Evolutionary conservation across 2,113 vertebrate genomes (phyloP).

Genomic region (Toxostoma redivivum): DNA sequence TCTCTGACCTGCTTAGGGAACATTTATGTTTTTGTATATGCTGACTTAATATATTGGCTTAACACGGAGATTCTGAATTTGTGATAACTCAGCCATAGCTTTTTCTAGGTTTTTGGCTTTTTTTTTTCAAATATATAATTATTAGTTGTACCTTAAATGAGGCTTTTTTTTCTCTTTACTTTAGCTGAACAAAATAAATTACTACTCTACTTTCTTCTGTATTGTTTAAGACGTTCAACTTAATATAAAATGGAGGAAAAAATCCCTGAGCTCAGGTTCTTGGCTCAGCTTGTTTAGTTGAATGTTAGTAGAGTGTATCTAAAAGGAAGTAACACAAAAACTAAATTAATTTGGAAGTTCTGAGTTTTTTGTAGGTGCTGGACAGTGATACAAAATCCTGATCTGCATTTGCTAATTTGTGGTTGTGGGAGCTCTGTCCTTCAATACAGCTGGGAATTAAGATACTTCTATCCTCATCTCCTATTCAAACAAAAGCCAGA

Average conservation of each 20-base stretch:
- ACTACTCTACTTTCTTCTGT: neutral
- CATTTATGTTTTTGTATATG: neutral
- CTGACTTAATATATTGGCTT: neutral
- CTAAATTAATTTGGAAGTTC: neutral
- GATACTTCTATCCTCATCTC: neutral
- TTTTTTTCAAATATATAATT: neutral
- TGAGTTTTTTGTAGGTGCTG: neutral
- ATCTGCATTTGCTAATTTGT: neutral
- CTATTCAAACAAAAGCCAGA: neutral
- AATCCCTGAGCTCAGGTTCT: neutral
- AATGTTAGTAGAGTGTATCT: neutral
- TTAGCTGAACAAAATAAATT: neutral
- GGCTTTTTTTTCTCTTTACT: neutral
- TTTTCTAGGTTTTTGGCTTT: rapidly evolving
- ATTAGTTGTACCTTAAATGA: neutral
- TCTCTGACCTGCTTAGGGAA: neutral
- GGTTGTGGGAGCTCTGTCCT: neutral
- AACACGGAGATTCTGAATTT: neutral
- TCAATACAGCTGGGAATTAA: neutral
- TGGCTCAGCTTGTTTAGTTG: neutral
- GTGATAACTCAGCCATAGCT: neutral
- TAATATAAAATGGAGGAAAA: neutral
- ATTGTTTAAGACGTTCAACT: neutral
- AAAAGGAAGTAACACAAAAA: neutral
- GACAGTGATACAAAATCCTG: neutral